Conservation (phyloP, 2,113 vertebrate species). For the Saguinus imperator region DNA sequence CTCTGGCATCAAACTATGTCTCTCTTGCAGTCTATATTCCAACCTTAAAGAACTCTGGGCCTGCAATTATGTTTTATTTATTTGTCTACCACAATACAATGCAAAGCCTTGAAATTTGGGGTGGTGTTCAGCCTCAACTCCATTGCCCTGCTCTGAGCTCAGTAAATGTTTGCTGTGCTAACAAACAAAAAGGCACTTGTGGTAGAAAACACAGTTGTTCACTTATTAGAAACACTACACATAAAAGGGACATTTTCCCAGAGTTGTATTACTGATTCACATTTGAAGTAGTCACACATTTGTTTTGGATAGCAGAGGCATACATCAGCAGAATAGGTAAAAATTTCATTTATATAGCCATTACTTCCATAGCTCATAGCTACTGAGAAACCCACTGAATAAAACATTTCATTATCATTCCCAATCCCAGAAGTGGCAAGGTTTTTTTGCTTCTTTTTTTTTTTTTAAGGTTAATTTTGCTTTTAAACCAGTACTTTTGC, state of each 20-base stretch:
- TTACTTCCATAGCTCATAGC: conserved; percentile 10
- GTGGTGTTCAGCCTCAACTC: not conserved
- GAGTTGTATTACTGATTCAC: conserved; percentile 26
- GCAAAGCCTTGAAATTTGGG: not conserved
- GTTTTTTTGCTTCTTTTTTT: not conserved
- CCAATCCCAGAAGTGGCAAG: not conserved
- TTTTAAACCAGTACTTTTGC: not conserved
- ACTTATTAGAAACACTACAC: not conserved
- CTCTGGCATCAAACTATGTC: not conserved
- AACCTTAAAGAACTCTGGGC: not conserved
- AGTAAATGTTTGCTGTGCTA: not conserved
- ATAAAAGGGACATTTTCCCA: not conserved
- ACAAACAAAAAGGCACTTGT: not conserved
- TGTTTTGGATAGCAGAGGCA: not conserved
- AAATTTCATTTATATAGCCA: not conserved
- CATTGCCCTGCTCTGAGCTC: not conserved
- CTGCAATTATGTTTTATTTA: not conserved
- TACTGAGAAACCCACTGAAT: not conserved
- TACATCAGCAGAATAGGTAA: not conserved
- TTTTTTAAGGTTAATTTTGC: not conserved
- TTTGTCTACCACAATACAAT: not conserved
- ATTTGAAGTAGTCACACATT: not conserved
- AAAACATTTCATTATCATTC: conserved; percentile 1
- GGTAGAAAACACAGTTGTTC: not conserved
- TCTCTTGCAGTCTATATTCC: not conserved